A percentile compares a stretch with the other conserved stretches of the same genome.
phyloP scores from a whole-genome alignment of 2,113 vertebrate species.

The Gymnocephalus cernua region DNA sequence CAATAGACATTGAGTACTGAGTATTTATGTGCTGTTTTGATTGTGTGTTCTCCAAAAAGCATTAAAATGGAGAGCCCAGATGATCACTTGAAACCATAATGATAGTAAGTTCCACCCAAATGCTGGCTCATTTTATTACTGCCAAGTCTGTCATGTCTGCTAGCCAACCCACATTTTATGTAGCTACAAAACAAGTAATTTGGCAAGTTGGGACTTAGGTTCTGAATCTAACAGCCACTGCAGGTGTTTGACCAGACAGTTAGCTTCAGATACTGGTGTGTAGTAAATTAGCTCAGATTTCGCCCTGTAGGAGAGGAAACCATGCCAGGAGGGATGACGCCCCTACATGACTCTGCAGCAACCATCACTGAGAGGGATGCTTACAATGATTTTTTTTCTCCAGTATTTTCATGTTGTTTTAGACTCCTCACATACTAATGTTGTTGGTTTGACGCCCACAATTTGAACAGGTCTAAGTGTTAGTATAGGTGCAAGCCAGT shows the following conservation, averaged over 20 bases:
- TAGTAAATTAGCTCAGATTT: constrained; percentile 22
- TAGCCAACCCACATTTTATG: constrained; percentile 11
- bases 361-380: not conserved
- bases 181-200: constrained; percentile 20
- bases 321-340: constrained; percentile 31
- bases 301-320: constrained; percentile 41
- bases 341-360: constrained; percentile 9
- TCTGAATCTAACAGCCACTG: not conserved
- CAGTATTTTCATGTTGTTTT: not conserved
- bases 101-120: constrained; percentile 7
- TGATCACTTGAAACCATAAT: constrained; percentile 20
- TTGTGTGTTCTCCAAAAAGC: not conserved
- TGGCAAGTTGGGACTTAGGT: constrained; percentile 13
- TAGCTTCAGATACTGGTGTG: constrained; percentile 21
- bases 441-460: constrained; percentile 69
- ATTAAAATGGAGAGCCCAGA: constrained; percentile 11
- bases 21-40: not conserved
- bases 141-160: constrained; percentile 11
- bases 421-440: not conserved
- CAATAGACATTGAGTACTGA: not conserved
- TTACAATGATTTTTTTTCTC: not conserved
- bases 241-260: constrained; percentile 38
- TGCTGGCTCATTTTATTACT: constrained; percentile 1
- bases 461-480: constrained; percentile 34
- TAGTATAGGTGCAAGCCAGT: constrained; percentile 60